These are phyloP conservation scores for Epinephelus malabaricus DNA, from an alignment of 2,797 vertebrate species.

Conservation along the genomic window DNA sequence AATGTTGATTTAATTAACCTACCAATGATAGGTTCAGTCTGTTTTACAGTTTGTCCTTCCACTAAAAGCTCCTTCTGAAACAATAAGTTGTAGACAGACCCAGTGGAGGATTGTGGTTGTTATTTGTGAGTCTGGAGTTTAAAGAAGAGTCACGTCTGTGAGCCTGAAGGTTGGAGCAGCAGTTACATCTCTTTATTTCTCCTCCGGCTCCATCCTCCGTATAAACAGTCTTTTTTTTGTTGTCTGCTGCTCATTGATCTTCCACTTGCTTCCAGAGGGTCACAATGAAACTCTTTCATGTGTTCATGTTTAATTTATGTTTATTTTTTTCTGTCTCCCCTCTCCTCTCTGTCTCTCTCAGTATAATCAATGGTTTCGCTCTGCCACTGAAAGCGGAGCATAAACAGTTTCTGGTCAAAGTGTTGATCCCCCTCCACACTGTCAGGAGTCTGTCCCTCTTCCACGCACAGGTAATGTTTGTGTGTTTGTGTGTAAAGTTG, in stretches of 20 bases:
- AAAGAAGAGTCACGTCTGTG: not conserved
- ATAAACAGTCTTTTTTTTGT: not conserved
- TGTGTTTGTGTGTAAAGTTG: too few species aligned
- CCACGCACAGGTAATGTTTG: slow-evolving; percentile 94
- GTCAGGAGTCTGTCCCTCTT: slow-evolving; percentile 99
- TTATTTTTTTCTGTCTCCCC: not conserved
- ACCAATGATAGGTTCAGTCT: too few species aligned
- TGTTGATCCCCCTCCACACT: slow-evolving; percentile 98
- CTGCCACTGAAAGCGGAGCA: slow-evolving; percentile 99
- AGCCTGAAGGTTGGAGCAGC: slow-evolving; percentile 14
- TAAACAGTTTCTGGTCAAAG: slow-evolving; percentile 99
- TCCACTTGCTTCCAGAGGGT: slow-evolving; percentile 18
- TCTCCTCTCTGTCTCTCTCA: slow-evolving; percentile 55
- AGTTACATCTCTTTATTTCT: slow-evolving; percentile 14
- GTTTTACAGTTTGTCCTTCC: not conserved
- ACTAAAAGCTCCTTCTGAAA: not conserved
- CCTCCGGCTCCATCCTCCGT: not conserved
- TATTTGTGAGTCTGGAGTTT: not conserved
- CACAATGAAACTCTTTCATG: slow-evolving; percentile 34
- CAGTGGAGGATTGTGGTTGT: not conserved
- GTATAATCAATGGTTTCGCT: slow-evolving; percentile 99
- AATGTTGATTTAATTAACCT: too few species aligned
- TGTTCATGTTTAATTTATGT: slow-evolving; percentile 48
- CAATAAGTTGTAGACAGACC: not conserved
- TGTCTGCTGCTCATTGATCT: slow-evolving; percentile 45